A percentile compares a stretch with the other conserved stretches of the same genome.
These are phyloP conservation scores for Takifugu rubripes DNA, from an alignment of 2,797 vertebrate genomes.

Conservation along the genomic window DNA sequence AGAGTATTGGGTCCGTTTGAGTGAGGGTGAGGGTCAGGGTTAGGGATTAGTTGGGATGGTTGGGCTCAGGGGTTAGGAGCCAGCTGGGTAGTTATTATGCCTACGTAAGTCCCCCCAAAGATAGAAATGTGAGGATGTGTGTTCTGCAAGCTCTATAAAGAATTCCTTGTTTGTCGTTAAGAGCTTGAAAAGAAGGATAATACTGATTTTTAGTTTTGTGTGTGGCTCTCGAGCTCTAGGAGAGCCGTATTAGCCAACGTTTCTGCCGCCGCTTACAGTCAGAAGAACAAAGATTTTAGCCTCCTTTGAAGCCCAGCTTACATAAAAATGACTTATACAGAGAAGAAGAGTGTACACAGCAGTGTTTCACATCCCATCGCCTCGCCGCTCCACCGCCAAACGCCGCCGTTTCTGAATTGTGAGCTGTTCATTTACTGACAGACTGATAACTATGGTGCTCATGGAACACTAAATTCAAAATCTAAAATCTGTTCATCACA, in stretches of 20 bases:
- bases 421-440: constrained; percentile 19
- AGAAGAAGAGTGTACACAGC: constrained; percentile 1
- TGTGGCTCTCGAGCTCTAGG: constrained; percentile 30
- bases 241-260: constrained; percentile 38
- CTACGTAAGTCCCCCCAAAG: too few relatives aligned
- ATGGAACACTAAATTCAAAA: too few relatives aligned
- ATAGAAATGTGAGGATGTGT: too few relatives aligned
- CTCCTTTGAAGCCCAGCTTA: constrained; percentile 18
- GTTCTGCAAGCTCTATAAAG: constrained; percentile 55
- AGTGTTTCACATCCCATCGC: too few relatives aligned
- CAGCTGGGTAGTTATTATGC: too few relatives aligned
- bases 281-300: constrained; percentile 25
- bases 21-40: too few relatives aligned
- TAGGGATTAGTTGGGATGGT: too few relatives aligned
- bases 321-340: constrained; percentile 19
- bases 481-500: too few relatives aligned
- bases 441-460: constrained; percentile 9
- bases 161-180: constrained; percentile 53
- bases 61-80: too few relatives aligned
- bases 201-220: constrained; percentile 48
- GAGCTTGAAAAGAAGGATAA: constrained; percentile 51
- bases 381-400: constrained; percentile 2
- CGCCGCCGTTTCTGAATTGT: constrained; percentile 9
- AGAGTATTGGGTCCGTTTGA: too few relatives aligned
- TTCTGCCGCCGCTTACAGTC: constrained; percentile 20